Base-by-base conservation (phyloP, 2,888 invertebrate genomes). In the Pelosia muscerda region DNA sequence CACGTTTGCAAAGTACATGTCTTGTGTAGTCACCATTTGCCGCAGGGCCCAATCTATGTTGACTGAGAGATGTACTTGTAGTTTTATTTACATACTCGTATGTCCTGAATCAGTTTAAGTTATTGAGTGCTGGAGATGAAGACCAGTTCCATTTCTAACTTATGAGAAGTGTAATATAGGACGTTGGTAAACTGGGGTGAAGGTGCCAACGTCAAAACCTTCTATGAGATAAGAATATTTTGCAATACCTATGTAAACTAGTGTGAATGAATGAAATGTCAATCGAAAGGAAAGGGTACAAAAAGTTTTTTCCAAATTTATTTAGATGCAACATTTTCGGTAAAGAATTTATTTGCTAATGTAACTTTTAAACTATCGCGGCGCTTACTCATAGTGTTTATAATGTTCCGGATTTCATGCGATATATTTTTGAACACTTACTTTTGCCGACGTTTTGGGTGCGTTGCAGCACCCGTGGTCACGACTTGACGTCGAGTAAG, bases 41-140 rank as follows among this genome's bases (percentile, higher is more conserved):
- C 77, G 0, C 54, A 57, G 78, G 79, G 74, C 26, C 64, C 79
- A 76, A 79, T 78, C 74, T 69, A 69, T 63, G 65, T 34, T 42
- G 58, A 56, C 58, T 25, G 15, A 55, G 62, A 56, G 60, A 55
- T 54, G 15, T 9, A 42, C 58, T 66, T 71, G 67, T 67, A 55
- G 68, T 72, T 69, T 56, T 71, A 78, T 78, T 79, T 79, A 69
- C 72, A 79, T 76, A 74, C 60, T 19, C 53, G 28, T 63, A 13
- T 38, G 38, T 49, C 59, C 23, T 19, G 57, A 56, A 64, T 34
- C 59, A 62, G 58, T 63, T 65, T 53, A 15, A 61, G n/a, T 49
- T 26, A 22, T 66, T 34, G 65, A 56, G 49, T 57, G 31, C 15
- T 68, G 68, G 53, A 42, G 42, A 31, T 64, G 68, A 56, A 42